Evolutionary conservation across 2,888 invertebrate genomes (phyloP), one percentile per base, ranked within the genome.

Genomic region (Ornithoptera alexandrae): DNA sequence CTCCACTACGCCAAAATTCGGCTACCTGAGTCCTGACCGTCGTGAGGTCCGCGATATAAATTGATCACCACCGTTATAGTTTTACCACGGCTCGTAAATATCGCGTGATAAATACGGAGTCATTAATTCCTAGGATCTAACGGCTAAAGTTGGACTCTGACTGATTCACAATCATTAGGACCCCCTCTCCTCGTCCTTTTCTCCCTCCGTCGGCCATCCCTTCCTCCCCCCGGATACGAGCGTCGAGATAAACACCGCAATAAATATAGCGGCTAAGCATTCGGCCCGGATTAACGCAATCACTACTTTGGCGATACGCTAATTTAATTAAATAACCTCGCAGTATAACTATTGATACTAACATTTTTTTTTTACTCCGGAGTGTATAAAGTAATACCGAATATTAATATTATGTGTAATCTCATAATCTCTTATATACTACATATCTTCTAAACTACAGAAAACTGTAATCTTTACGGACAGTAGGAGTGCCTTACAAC

Each of bases 201-300:
- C 39, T 10, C 39, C 1, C 7, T 30, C 30, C 30, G 30, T 3
- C 30, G 30, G 30, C 30, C 10, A 39, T 10, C 7, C 39, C 10
- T 10, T 39, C 39, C 39, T 10, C 8, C 39, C 59, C 8, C 64
- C 50, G 56, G 58, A 50, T 24, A 60, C 65, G 42, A 58, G 62
- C 62, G 62, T 42, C 22, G 53, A 60, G 65, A 69, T 69, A 69
- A 69, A 69, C 65, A 69, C 61, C 61, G 65, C 57, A 65, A 69
- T 65, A 65, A 65, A 65, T 69, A 65, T 65, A 46, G 18, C 56
- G 69, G 62, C 42, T 65, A 65, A 65, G 53, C 53, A 64, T 68
- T 68, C 58, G 59, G 36, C 56, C 53, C 24, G 53, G 18, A 67
- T 67, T 58, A 57, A 67, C 57, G 46, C 42, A 7, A 17, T 42